Evolutionary conservation across 1,140 invertebrate genomes (phyloP).

Genomic region (Drosophila guanche): DNA sequence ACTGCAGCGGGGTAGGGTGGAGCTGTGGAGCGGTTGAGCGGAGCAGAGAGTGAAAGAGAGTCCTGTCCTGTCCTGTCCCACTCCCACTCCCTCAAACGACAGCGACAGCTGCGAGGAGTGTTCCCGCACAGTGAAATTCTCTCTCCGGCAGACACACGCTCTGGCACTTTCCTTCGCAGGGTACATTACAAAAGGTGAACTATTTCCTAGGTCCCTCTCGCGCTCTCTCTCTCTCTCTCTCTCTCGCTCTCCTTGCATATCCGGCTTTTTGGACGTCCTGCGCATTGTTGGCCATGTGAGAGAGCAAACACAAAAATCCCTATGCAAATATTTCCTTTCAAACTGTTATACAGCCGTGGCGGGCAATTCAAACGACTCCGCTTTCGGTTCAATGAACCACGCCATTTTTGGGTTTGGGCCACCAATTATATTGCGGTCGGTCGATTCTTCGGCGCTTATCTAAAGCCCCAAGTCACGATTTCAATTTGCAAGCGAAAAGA

Average conservation of each 20-base stretch:
- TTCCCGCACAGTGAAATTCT: slow-evolving; percentile 1
- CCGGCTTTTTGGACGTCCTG: slow-evolving; percentile 39
- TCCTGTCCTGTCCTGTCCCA: slow-evolving; percentile 18
- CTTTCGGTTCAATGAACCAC: too few species aligned
- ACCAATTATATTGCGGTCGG: slow-evolving; percentile 60
- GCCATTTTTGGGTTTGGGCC: not conserved
- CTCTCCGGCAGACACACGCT: not conserved
- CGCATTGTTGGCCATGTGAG: slow-evolving; percentile 17
- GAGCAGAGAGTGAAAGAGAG: too few species aligned
- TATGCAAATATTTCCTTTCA: too few species aligned
- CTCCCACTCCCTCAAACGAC: not conserved
- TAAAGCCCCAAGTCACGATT: slow-evolving; percentile 79
- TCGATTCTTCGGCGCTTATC: slow-evolving; percentile 53
- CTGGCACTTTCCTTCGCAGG: not conserved
- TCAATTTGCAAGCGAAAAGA: slow-evolving; percentile 73
- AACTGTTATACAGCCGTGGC: too few species aligned
- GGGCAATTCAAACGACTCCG: too few species aligned
- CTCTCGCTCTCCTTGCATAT: not conserved
- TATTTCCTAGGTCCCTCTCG: not conserved
- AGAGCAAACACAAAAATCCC: too few species aligned
- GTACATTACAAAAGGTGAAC: not conserved
- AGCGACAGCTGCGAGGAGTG: slow-evolving; percentile 32
- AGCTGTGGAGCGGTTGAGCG: not conserved
- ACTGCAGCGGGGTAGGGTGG: not conserved
- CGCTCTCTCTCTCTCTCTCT: not conserved